Conservation (phyloP, 2,888 invertebrate species). For the Oscheius sp. region DNA sequence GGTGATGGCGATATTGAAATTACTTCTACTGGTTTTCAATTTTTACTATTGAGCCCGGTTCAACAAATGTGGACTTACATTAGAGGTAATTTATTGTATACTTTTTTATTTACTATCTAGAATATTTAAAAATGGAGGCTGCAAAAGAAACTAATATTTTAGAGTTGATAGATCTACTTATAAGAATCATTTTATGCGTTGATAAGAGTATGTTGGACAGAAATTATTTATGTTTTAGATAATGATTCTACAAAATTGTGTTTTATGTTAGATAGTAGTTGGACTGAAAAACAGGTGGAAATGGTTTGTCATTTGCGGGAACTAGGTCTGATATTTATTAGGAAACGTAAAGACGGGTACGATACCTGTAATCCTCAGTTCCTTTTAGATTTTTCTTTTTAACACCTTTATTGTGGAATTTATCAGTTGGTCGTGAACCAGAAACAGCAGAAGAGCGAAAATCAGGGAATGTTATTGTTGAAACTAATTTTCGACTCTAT, state of each 20-base stretch:
- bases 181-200: constrained; percentile 48
- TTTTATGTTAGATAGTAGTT: constrained; percentile 45
- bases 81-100: constrained; percentile 74
- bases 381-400: constrained; percentile 56
- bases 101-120: constrained; percentile 30
- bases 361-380: not conserved
- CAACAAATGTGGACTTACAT: constrained; percentile 97
- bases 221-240: too few relatives aligned
- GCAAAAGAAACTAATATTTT: constrained; percentile 38
- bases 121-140: constrained; percentile 50
- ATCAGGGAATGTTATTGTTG: constrained; percentile 86
- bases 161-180: constrained; percentile 46
- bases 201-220: too few relatives aligned
- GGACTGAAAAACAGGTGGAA: constrained; percentile 71
- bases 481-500: constrained; percentile 94
- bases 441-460: constrained; percentile 19
- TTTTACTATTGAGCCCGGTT: constrained; percentile 88
- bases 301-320: constrained; percentile 95
- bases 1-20: constrained; percentile 58
- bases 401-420: constrained; percentile 58
- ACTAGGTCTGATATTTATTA: constrained; percentile 88
- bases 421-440: constrained; percentile 42
- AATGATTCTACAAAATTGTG: constrained; percentile 42
- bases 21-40: constrained; percentile 86
- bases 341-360: constrained; percentile 66